Percentiles rank a stretch among this genome's conserved stretches.
These are phyloP conservation scores for Borostomias antarcticus DNA, from an alignment of 2,797 vertebrate genomes.

Conservation along the genomic window DNA sequence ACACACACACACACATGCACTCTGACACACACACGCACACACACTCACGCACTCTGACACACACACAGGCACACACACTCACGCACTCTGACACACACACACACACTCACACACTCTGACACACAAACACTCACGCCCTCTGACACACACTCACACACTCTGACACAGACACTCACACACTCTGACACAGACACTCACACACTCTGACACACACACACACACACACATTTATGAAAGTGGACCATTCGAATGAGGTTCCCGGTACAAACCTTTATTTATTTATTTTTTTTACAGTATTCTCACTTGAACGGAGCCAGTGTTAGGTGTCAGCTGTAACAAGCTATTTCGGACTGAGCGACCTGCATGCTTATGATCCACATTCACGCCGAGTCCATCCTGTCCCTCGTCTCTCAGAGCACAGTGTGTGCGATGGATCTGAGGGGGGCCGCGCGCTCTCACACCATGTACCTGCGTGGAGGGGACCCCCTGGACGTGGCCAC, in stretches of 20 bases:
- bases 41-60: too few species aligned
- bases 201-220: background rate
- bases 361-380: too few species aligned
- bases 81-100: background rate
- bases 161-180: background rate
- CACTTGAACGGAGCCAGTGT: too few species aligned
- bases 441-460: slow-evolving; percentile 78
- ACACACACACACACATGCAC: slow-evolving; percentile 13
- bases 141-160: background rate
- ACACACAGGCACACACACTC: slow-evolving; percentile 8
- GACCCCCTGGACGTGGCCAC: slow-evolving; percentile 73
- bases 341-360: too few species aligned
- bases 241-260: too few species aligned
- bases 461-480: slow-evolving; percentile 85
- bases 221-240: background rate
- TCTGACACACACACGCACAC: background rate
- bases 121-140: background rate
- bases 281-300: too few species aligned
- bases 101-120: background rate
- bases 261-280: too few species aligned
- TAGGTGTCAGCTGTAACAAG: too few species aligned
- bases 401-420: slow-evolving; percentile 64
- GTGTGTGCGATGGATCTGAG: slow-evolving; percentile 80
- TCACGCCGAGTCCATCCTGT: too few species aligned
- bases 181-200: background rate